These are phyloP conservation scores for Branchellion lobata DNA, from an alignment of 2,888 invertebrate species.

Conservation along the genomic window DNA sequence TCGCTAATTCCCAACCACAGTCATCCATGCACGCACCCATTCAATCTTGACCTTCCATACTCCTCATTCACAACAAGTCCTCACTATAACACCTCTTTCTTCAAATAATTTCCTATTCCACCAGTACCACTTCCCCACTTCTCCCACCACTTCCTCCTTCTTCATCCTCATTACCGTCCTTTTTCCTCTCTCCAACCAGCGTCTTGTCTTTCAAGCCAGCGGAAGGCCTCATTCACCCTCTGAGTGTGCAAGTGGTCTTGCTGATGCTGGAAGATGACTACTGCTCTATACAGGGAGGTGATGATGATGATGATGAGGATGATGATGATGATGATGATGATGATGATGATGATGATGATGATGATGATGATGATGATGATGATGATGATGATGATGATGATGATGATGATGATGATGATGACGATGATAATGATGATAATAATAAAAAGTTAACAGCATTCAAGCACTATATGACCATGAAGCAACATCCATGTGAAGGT, in stretches of 20 bases:
- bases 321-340: background rate
- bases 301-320: background rate
- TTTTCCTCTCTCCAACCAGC: no score
- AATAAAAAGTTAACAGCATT: background rate
- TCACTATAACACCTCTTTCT: no score
- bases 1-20: no score
- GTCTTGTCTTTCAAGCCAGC: constrained; percentile 3
- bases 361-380: background rate
- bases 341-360: constrained; percentile 5
- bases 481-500: background rate
- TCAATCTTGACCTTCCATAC: no score
- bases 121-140: no score
- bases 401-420: background rate
- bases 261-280: background rate
- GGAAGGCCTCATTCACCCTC: background rate
- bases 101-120: no score
- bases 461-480: background rate
- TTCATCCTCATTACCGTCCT: no score
- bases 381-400: constrained; percentile 4
- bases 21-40: no score
- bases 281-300: background rate
- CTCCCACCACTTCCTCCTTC: no score
- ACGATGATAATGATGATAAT: background rate
- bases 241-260: background rate
- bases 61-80: no score